phyloP scores from a whole-genome alignment of 2,888 invertebrate species.

The Agrotis segetum region DNA sequence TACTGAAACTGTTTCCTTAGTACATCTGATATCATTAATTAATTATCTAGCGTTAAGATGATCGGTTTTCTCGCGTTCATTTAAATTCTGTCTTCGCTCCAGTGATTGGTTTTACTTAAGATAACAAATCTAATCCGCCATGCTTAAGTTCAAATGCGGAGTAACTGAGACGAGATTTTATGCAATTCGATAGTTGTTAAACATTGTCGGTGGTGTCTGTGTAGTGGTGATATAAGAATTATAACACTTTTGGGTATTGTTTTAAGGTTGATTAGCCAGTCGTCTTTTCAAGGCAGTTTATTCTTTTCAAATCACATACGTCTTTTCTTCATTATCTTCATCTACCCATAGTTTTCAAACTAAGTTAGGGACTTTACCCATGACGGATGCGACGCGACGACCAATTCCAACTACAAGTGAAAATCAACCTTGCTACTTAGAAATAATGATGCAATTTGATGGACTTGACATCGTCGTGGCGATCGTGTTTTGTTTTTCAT shows the following conservation, averaged over 20 bases:
- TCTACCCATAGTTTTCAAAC: no score
- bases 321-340: constrained; percentile 1
- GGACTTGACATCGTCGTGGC: no score
- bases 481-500: no score
- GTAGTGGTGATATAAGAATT: constrained; percentile 35
- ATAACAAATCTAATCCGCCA: constrained; percentile 69
- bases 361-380: no score
- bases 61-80: constrained; percentile 74
- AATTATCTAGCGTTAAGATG: constrained; percentile 69
- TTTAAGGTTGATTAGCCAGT: constrained; percentile 20
- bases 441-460: no score
- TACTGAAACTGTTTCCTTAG: constrained; percentile 42
- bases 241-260: constrained; percentile 43
- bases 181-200: constrained; percentile 47
- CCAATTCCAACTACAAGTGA: no score
- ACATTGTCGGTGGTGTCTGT: constrained; percentile 15
- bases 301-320: not conserved
- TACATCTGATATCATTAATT: constrained; percentile 66
- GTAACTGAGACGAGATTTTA: constrained; percentile 48
- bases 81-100: constrained; percentile 77
- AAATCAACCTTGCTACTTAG: no score
- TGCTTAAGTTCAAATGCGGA: constrained; percentile 51
- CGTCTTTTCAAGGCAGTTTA: constrained; percentile 15
- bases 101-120: constrained; percentile 75
- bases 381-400: no score